A percentile compares a stretch with the other conserved stretches of the same genome.
phyloP scores from a whole-genome alignment of 2,113 vertebrate species.

The Mastomys natalensis region DNA sequence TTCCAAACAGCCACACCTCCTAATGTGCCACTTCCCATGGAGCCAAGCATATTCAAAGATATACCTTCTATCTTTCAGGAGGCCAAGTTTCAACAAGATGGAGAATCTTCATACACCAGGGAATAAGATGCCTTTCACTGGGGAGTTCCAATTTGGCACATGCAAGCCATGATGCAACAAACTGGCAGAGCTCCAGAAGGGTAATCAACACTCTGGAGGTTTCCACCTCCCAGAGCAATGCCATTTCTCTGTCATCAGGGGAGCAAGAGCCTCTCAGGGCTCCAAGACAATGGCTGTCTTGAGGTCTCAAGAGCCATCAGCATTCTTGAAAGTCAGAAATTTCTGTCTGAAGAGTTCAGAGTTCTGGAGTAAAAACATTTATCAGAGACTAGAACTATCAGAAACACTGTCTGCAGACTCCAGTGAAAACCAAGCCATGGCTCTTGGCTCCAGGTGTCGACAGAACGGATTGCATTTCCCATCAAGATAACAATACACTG shows the following conservation, averaged over 20 bases:
- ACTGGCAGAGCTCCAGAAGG: neutral
- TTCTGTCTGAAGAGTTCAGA: neutral
- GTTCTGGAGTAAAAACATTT: neutral
- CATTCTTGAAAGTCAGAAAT: neutral
- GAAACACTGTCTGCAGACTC: neutral
- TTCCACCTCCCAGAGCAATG: neutral
- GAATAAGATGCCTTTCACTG: neutral
- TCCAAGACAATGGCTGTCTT: neutral
- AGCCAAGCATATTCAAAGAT: too few species aligned
- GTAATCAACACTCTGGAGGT: neutral
- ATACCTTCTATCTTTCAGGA: constrained; percentile 31
- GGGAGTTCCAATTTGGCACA: constrained; percentile 47
- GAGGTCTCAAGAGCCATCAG: neutral
- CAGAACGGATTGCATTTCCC: neutral
- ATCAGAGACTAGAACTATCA: neutral
- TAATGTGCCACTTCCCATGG: too few species aligned
- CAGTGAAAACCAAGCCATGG: neutral
- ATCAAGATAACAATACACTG: neutral
- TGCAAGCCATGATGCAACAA: neutral
- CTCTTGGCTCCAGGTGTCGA: neutral
- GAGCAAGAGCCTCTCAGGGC: neutral
- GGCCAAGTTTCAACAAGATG: neutral
- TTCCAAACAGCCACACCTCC: too few species aligned
- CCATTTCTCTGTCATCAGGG: neutral
- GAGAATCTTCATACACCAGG: neutral